Percentiles rank a stretch among this genome's conserved stretches.
Evolutionary conservation across 2,797 vertebrate genomes (phyloP).

Genomic region (Sebastes minor): DNA sequence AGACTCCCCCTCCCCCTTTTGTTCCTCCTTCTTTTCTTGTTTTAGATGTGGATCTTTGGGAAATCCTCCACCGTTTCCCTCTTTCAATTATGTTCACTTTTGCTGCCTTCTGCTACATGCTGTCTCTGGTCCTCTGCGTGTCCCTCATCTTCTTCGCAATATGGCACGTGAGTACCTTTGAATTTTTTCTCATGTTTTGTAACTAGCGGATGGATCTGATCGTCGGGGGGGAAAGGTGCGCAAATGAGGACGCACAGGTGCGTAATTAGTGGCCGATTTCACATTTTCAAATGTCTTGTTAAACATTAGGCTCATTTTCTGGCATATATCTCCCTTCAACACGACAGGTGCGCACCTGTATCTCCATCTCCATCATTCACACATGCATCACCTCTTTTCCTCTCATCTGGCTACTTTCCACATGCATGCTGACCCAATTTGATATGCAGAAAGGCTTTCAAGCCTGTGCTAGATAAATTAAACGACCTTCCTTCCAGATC

Average conservation of each 20-base stretch:
- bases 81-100: slow-evolving; percentile 86
- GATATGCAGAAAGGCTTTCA: not conserved
- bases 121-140: slow-evolving; percentile 86
- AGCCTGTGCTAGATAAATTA: slow-evolving; percentile 44
- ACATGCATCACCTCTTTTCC: not conserved
- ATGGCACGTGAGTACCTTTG: slow-evolving; percentile 84
- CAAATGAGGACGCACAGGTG: slow-evolving; percentile 8
- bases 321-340: not conserved
- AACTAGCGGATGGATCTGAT: not conserved
- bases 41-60: slow-evolving; percentile 69
- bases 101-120: slow-evolving; percentile 89
- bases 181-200: not conserved
- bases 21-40: not conserved
- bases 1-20: not conserved
- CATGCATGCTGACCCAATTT: slow-evolving; percentile 40
- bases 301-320: not conserved
- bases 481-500: slow-evolving; percentile 47
- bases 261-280: not conserved
- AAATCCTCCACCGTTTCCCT: slow-evolving; percentile 53
- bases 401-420: not conserved
- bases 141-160: slow-evolving; percentile 88
- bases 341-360: slow-evolving; percentile 44
- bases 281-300: not conserved
- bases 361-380: not conserved
- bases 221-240: not conserved